phyloP scores from a whole-genome alignment of 2,113 vertebrate species.

The Symphodus melops region DNA sequence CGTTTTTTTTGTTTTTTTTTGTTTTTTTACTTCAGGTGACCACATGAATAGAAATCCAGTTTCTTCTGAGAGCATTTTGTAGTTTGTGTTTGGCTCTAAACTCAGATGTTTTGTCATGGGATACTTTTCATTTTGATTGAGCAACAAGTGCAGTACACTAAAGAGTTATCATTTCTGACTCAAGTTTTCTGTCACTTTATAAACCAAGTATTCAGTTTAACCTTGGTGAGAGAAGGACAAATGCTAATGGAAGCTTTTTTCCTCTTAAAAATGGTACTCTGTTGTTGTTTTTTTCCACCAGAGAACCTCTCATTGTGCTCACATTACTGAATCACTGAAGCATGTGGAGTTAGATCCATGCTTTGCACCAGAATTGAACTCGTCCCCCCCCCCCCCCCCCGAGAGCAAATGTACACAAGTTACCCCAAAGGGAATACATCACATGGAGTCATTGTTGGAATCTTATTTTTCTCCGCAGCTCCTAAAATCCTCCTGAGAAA shows the following conservation, averaged over 20 bases:
- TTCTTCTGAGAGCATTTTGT: background rate
- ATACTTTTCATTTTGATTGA: constrained; percentile 56
- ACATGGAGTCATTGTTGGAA: constrained; percentile 24
- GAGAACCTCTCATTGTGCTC: constrained; percentile 36
- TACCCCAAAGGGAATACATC: constrained; percentile 19
- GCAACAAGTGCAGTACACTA: constrained; percentile 22
- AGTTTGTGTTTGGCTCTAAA: too few relatives aligned
- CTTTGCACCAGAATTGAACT: constrained; percentile 46
- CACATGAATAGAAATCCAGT: background rate
- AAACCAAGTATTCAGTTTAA: constrained; percentile 56
- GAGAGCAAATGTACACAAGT: constrained; percentile 23
- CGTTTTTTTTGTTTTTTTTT: background rate
- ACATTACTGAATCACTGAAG: constrained; percentile 52
- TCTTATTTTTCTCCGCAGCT: constrained; percentile 35
- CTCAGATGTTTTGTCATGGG: constrained; percentile 37
- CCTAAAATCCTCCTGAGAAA: constrained; percentile 25
- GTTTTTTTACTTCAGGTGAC: too few relatives aligned
- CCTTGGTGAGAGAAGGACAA: constrained; percentile 47
- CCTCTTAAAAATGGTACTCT: constrained; percentile 35
- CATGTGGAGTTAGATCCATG: constrained; percentile 29
- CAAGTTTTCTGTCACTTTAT: constrained; percentile 51
- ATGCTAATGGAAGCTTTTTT: constrained; percentile 54
- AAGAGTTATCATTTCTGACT: constrained; percentile 54
- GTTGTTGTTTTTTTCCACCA: constrained; percentile 11
- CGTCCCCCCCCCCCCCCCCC: background rate